Evolutionary conservation across 2,797 vertebrate species (phyloP).

Genomic region (Artibeus jamaicensis): DNA sequence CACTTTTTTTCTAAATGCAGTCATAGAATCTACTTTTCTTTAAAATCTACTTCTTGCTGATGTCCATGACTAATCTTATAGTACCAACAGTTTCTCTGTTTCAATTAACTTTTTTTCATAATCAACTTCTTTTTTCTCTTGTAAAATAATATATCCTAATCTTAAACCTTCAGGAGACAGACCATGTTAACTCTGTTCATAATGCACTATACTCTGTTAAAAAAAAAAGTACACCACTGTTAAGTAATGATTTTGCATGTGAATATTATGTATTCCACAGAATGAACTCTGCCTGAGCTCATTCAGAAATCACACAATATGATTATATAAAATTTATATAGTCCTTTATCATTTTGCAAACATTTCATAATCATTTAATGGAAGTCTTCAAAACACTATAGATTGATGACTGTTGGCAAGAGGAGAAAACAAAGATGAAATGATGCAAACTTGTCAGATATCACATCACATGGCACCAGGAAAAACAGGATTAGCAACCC

Average conservation of each 20-base stretch:
- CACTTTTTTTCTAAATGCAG: constrained; percentile 2
- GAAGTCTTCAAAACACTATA: constrained; percentile 34
- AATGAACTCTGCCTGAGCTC: background rate
- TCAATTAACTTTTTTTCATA: background rate
- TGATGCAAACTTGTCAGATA: background rate
- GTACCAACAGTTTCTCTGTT: background rate
- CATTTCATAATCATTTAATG: constrained; percentile 17
- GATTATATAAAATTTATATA: background rate
- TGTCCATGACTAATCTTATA: background rate
- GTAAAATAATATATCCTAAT: background rate
- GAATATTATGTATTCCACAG: background rate
- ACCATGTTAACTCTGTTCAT: background rate
- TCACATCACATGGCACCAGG: background rate
- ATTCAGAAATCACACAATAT: background rate
- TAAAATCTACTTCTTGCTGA: background rate
- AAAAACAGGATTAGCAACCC: background rate
- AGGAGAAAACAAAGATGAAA: constrained; percentile 21
- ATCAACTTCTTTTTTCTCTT: background rate
- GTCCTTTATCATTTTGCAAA: constrained; percentile 37
- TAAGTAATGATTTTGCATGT: background rate
- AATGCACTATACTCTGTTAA: background rate
- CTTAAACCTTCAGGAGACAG: background rate
- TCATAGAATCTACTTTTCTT: background rate
- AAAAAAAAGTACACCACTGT: background rate
- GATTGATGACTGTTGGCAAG: background rate